Evolutionary conservation across 2,888 invertebrate species (phyloP).

Genomic region (Trypoxylon attenuatum): DNA sequence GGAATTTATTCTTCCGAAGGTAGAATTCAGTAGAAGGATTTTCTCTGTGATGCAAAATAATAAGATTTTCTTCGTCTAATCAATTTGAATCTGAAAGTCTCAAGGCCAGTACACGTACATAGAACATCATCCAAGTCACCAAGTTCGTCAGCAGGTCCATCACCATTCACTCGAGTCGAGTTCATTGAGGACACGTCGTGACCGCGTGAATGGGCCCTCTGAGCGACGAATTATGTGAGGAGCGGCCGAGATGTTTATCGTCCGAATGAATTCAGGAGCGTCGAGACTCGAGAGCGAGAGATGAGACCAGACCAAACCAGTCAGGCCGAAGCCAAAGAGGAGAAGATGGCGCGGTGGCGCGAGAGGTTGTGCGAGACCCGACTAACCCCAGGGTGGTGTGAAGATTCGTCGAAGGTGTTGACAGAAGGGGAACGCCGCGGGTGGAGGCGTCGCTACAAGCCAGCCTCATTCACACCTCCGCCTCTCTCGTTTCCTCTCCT

Average conservation of each 20-base stretch:
- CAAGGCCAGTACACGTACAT: too few species aligned
- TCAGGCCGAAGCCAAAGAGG: conserved; percentile 23
- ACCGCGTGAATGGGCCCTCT: conserved; percentile 56
- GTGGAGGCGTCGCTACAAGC: conserved; percentile 62
- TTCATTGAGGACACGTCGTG: conserved; percentile 41
- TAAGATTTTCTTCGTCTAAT: too few species aligned
- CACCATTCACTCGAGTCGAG: conserved; percentile 35
- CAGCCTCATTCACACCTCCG: conserved; percentile 69
- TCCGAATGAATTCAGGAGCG: conserved; percentile 63
- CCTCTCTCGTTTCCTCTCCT: conserved; percentile 54
- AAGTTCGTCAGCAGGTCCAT: too few species aligned
- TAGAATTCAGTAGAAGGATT: too few species aligned
- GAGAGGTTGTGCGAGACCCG: conserved; percentile 40
- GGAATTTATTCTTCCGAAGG: too few species aligned
- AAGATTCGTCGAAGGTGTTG: conserved; percentile 66
- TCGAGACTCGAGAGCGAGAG: conserved; percentile 33
- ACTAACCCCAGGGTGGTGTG: conserved; percentile 53
- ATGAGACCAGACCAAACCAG: conserved; percentile 11
- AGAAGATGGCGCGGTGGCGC: too few species aligned
- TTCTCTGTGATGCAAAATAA: too few species aligned
- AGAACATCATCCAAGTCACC: too few species aligned
- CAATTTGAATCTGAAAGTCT: too few species aligned
- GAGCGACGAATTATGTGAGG: conserved; percentile 57
- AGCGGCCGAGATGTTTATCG: conserved; percentile 66
- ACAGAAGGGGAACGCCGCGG: conserved; percentile 64